These are phyloP conservation scores for Chrysogorgia sp. DNA, from an alignment of 92 coral and sea anemone genomes.

Conservation along the genomic window DNA sequence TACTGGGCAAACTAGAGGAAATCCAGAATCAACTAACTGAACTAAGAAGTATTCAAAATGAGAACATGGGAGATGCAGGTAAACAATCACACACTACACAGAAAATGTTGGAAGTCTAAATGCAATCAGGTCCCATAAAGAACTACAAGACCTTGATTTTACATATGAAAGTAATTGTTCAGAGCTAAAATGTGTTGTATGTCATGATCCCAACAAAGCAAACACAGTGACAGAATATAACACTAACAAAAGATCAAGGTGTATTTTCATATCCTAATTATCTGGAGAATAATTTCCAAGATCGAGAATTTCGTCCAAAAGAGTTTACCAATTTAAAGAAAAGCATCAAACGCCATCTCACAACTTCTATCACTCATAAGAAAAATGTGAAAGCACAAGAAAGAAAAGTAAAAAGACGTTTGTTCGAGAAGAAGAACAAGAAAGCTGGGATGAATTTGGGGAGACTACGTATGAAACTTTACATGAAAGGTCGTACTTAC, in stretches of 20 bases:
- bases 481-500: no score
- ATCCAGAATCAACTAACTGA: no score
- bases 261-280: no score
- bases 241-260: no score
- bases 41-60: no score
- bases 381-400: slow-evolving; percentile 20
- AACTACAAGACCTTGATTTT: slow-evolving; percentile 8
- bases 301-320: slow-evolving; percentile 9
- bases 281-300: no score
- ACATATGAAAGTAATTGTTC: slow-evolving; percentile 11
- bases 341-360: no score
- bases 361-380: slow-evolving; percentile 12
- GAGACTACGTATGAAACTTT: no score
- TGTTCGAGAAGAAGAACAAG: slow-evolving; percentile 23
- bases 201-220: no score
- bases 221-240: slow-evolving; percentile 2
- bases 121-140: slow-evolving; percentile 18
- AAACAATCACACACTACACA: background rate
- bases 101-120: slow-evolving; percentile 2
- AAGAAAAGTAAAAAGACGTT: background rate
- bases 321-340: no score
- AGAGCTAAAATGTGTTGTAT: slow-evolving; percentile 17
- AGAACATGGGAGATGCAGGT: background rate
- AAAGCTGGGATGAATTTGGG: slow-evolving; percentile 27
- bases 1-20: slow-evolving; percentile 10